Conservation (phyloP, 2,113 vertebrate genomes). For the Austrofundulus limnaeus region DNA sequence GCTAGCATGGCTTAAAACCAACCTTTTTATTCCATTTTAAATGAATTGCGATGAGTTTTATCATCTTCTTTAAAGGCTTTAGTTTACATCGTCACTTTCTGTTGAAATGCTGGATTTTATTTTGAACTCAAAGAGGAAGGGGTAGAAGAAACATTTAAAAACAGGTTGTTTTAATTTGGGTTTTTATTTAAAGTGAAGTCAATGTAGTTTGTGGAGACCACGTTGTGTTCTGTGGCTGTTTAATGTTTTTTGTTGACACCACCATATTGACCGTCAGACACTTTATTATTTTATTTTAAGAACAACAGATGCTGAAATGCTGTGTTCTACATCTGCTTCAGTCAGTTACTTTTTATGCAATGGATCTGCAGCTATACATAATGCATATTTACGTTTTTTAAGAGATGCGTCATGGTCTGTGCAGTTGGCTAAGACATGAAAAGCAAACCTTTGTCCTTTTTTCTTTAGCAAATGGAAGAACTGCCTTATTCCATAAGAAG, state of each 20-base stretch:
- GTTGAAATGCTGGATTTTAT: slow-evolving; percentile 48
- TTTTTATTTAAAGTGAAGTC: too few relatives aligned
- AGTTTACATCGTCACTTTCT: slow-evolving; percentile 66
- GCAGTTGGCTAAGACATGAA: too few relatives aligned
- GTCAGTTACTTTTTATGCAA: not conserved
- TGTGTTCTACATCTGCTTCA: too few relatives aligned
- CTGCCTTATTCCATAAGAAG: not conserved
- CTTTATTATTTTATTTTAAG: too few relatives aligned
- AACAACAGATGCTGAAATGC: not conserved
- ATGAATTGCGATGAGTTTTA: slow-evolving; percentile 90
- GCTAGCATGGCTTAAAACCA: slow-evolving; percentile 83
- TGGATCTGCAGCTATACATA: not conserved
- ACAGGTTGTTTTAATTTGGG: not conserved
- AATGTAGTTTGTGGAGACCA: slow-evolving; percentile 16
- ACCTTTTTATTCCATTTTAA: slow-evolving; percentile 68
- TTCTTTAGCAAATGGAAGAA: not conserved
- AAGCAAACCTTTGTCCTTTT: too few relatives aligned
- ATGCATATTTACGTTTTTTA: not conserved
- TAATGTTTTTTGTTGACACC: slow-evolving; percentile 34
- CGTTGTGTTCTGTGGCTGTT: slow-evolving; percentile 16
- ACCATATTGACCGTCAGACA: slow-evolving; percentile 29
- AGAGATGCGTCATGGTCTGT: not conserved
- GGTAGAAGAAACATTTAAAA: slow-evolving; percentile 6
- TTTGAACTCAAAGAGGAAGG: slow-evolving; percentile 24
- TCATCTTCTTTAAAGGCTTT: slow-evolving; percentile 82